A percentile compares a stretch with the other conserved stretches of the same genome.
Conservation (phyloP, 2,797 vertebrate genomes). For the Oryzias dopingdopingensis region DNA sequence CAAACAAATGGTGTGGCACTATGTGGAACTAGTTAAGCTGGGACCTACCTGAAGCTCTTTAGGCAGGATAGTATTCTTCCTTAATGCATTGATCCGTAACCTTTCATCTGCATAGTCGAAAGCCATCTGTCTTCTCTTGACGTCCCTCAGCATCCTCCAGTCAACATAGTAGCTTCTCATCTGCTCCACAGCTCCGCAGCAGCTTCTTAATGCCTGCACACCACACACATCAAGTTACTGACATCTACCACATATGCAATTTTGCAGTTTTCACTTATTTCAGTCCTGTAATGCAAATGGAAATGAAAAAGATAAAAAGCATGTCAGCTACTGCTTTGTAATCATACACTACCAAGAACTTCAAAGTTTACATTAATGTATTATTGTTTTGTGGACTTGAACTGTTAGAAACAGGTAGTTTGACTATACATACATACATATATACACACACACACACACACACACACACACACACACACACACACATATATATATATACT, state of each 20-base stretch:
- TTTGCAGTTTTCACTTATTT: not conserved
- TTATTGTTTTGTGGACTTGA: too few species aligned
- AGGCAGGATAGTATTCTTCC: constrained; percentile 92
- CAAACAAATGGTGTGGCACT: too few species aligned
- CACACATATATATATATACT: too few species aligned
- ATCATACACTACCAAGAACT: too few species aligned
- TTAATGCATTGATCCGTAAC: constrained; percentile 88
- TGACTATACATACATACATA: too few species aligned
- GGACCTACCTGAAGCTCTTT: constrained; percentile 87
- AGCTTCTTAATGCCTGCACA: constrained; percentile 68
- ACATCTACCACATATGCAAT: not conserved
- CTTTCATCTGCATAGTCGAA: constrained; percentile 89
- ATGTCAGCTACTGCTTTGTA: too few species aligned
- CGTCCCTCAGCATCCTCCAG: constrained; percentile 94
- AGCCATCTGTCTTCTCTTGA: constrained; percentile 89
- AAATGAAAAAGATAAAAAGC: too few species aligned
- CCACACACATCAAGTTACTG: constrained; percentile 1
- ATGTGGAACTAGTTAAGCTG: too few species aligned
- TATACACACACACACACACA: too few species aligned
- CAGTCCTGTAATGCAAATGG: not conserved
- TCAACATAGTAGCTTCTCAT: constrained; percentile 86
- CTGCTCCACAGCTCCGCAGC: constrained; percentile 72
- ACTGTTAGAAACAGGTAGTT: too few species aligned
- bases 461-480: too few species aligned
- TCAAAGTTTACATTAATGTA: too few species aligned